Evolutionary conservation across 2,113 vertebrate species (phyloP), one percentile per base, ranked within the genome.

Genomic region (Lucifuga dentata): DNA sequence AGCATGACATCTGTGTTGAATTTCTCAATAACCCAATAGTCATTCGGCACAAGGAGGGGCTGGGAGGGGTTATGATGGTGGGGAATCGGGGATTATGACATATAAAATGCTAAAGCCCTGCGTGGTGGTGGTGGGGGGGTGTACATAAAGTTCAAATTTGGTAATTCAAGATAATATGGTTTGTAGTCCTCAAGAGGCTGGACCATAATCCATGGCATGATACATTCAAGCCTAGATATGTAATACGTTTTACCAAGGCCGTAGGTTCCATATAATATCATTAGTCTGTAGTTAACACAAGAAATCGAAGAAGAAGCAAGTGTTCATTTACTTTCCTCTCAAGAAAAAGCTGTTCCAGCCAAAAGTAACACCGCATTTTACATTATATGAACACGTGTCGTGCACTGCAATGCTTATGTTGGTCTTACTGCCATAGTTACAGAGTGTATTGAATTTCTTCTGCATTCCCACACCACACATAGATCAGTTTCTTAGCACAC

Each of bases 1-100:
- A 81, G 88, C 90, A 83, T 94, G 95, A 95, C 93, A 94, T 95
- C 93, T 93, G 91, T 90, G 92, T 93, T 95, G 93, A 93, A 93
- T 93, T 94, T 93, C 92, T 91, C 93, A 93, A 92, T 93, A 93
- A 93, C 89, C 78, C 91, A 93, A 95, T 93, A 92, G 89, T 91
- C 91, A 91, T 92, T 90, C 74, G 78, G 82, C 92, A 80, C 68
- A 82, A 33, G 70, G 85, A 84, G 66, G 69, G 59, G 55, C 11
- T 39, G 33, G 52, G 9, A 60, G 55, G 74, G 68, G 73, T 79
- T 76, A 79, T 77, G 68, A 78, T 82, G 74, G 73, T 73, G 49
- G 76, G 73, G 65, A 81, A 86, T 75, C 65, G 80, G 79, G 91
- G 93, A 94, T 94, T 93, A 94, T 92, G 91, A 94, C 90, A 93